Conservation (phyloP, 2,797 vertebrate genomes). For the Vultur gryphus region DNA sequence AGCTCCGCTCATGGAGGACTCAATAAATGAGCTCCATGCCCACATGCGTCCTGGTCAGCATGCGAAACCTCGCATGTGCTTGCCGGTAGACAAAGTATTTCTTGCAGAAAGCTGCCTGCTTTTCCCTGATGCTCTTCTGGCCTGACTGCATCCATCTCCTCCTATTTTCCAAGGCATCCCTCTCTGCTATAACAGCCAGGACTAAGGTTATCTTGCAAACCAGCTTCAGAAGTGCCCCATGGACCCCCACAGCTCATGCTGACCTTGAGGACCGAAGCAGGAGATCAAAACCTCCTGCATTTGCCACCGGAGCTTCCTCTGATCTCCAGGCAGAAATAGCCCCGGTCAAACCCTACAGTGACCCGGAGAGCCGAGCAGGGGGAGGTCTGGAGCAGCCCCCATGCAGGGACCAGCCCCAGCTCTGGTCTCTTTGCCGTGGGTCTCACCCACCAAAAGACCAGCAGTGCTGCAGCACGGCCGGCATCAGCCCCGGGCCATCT, state of each 20-base stretch:
- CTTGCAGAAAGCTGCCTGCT: background rate
- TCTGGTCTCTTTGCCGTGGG: accelerated
- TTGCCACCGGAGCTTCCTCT: background rate
- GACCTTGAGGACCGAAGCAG: background rate
- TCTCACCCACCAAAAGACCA: background rate
- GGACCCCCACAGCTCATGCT: background rate
- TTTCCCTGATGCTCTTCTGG: background rate
- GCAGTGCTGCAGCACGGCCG: background rate
- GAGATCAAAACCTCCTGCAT: background rate
- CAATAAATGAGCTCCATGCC: background rate
- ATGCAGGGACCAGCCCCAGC: background rate
- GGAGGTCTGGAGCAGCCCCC: background rate
- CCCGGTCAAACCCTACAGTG: background rate
- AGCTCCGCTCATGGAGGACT: background rate
- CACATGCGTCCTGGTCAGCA: background rate
- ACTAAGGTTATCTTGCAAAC: background rate
- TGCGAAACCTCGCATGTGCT: accelerated
- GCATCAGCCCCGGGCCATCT: background rate
- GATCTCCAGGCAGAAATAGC: background rate
- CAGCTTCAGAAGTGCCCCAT: background rate
- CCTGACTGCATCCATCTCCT: background rate
- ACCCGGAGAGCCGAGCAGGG: accelerated
- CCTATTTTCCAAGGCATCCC: background rate
- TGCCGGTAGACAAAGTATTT: background rate
- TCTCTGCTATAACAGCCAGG: too few species aligned